Conservation (phyloP, 2,888 invertebrate genomes). For the Tetranychus truncatus region DNA sequence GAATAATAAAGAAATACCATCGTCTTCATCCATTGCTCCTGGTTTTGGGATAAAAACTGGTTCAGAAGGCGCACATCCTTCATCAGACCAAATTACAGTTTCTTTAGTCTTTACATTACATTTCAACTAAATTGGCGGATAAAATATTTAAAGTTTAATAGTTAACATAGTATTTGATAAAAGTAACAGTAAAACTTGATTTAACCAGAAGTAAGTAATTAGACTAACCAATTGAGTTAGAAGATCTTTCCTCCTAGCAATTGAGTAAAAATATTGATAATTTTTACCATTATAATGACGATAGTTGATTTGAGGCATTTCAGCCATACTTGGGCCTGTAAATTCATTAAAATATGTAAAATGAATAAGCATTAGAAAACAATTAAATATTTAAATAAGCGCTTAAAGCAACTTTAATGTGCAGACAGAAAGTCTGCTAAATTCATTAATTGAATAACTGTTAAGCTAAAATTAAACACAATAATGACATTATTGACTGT, state of each 20-base stretch:
- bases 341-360: neutral
- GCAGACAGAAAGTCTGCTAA: no score
- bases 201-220: neutral
- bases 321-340: conserved; percentile 29
- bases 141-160: neutral
- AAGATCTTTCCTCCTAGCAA: neutral
- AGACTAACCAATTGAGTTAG: conserved; percentile 5
- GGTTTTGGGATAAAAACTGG: conserved; percentile 37
- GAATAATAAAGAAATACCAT: conserved; percentile 28
- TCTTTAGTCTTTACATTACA: conserved; percentile 32
- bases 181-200: neutral
- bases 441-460: no score
- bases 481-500: no score
- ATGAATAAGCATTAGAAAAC: neutral
- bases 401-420: no score
- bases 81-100: conserved; percentile 31
- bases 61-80: conserved; percentile 33
- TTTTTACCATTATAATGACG: conserved; percentile 33
- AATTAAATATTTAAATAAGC: neutral
- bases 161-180: neutral
- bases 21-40: conserved; percentile 35
- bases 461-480: no score
- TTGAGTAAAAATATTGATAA: conserved; percentile 37
- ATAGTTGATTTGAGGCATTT: conserved; percentile 38
- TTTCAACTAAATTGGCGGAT: conserved; percentile 30